Evolutionary conservation across 2,113 vertebrate species (phyloP).

Genomic region (Pluvianellus socialis): DNA sequence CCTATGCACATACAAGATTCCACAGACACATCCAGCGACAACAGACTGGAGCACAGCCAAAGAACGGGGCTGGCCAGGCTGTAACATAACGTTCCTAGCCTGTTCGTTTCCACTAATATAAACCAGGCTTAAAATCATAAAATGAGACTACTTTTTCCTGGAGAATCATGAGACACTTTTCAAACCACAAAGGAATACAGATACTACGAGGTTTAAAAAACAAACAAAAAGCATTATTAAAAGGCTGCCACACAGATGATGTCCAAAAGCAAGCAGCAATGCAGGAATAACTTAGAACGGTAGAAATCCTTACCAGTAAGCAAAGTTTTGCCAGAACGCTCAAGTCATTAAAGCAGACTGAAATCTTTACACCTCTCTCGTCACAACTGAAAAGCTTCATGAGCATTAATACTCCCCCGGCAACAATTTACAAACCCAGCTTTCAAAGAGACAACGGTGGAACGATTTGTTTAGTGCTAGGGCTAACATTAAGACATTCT

Average conservation of each 20-base stretch:
- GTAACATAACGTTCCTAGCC: not conserved
- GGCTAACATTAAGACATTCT: not conserved
- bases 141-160: not conserved
- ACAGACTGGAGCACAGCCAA: not conserved
- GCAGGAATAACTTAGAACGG: accelerated
- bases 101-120: not conserved
- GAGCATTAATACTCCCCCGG: not conserved
- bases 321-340: not conserved
- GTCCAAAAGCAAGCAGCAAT: not conserved
- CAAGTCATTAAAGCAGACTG: not conserved
- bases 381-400: not conserved
- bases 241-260: not conserved
- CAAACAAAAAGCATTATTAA: not conserved
- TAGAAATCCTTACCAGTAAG: not conserved
- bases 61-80: not conserved
- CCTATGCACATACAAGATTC: not conserved
- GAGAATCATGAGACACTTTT: not conserved
- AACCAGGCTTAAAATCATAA: not conserved
- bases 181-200: not conserved
- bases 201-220: not conserved
- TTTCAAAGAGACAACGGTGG: not conserved
- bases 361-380: not conserved
- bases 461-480: not conserved
- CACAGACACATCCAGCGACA: not conserved
- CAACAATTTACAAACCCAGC: not conserved